A percentile compares a stretch with the other conserved stretches of the same genome.
Evolutionary conservation across 2,888 invertebrate species (phyloP).

Genomic region (Dioctria rufipes): DNA sequence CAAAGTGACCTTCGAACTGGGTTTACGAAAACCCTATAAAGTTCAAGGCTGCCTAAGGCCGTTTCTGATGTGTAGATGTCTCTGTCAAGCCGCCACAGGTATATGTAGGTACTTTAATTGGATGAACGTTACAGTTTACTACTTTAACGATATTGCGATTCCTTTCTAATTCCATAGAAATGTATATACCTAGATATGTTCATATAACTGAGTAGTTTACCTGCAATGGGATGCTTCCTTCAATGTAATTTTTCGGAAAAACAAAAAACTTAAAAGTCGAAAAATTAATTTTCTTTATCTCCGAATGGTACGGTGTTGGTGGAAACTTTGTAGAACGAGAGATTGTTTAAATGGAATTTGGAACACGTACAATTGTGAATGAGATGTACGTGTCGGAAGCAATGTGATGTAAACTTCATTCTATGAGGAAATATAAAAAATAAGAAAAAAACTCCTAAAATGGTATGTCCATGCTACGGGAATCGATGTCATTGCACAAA

Average conservation of each 20-base stretch:
- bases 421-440: neutral
- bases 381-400: conserved; percentile 44
- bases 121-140: too few species aligned
- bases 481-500: conserved; percentile 35
- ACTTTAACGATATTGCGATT: too few species aligned
- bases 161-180: too few species aligned
- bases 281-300: conserved; percentile 33
- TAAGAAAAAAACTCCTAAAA: neutral
- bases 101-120: too few species aligned
- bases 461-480: neutral
- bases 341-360: conserved; percentile 23
- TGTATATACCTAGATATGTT: too few species aligned
- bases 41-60: too few species aligned
- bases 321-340: conserved; percentile 27
- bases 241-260: conserved; percentile 9
- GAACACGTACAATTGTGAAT: conserved; percentile 34
- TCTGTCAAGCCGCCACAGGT: too few species aligned
- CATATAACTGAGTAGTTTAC: too few species aligned
- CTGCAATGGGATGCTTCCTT: neutral
- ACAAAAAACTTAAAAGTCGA: conserved; percentile 7
- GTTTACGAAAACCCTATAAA: too few species aligned
- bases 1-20: too few species aligned
- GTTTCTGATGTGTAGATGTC: too few species aligned
- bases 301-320: neutral
- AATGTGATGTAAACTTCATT: neutral